Base-by-base conservation (phyloP, 2,888 invertebrate species). In the Brenthis daphne region DNA sequence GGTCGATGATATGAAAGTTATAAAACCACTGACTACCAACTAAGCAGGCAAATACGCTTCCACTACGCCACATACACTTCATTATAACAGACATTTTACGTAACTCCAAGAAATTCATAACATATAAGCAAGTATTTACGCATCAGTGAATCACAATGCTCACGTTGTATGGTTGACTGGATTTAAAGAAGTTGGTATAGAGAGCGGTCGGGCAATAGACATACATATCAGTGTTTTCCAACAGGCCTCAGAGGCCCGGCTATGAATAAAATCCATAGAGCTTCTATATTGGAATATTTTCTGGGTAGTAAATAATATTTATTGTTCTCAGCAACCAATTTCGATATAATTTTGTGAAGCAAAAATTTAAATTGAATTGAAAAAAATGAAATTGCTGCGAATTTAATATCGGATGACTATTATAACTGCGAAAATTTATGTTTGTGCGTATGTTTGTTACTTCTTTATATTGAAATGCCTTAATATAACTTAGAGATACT, bases 101-200 rank as follows among this genome's bases (percentile, higher is more conserved):
- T 58, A 60, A 60, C 50, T 50, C 29, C n/a, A 29, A 50, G 48
- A 50, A 50, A 60, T 50, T 60, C 50, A 14, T 11, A 58, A 24
- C 58, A 60, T 58, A 48, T 2, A 50, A n/a, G 60, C 60, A 48
- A 33, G 60, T 60, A 16, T 50, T 60, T 29, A 50, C 60, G 60
- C 60, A 6, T 60, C 60, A 16, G 5, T 29, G 11, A 29, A 60
- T 14, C 29, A 60, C 60, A 60, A 50, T 60, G 11, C 60, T 50
- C 24, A n/a, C 50, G 29, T 43, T 43, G 37, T 3, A 58, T 29
- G 60, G 60, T 29, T 60, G 60, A 60, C 60, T 60, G 50, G 60
- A 60, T 11, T 50, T 60, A 16, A 60, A 60, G 60, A 60, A 60
- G 60, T 50, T 50, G 48, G 12, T 29, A 60, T 60, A 50, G 60